Percentiles rank a stretch among this genome's conserved stretches.
Conservation (phyloP, 2,888 invertebrate species). For the Spialia ferax region DNA sequence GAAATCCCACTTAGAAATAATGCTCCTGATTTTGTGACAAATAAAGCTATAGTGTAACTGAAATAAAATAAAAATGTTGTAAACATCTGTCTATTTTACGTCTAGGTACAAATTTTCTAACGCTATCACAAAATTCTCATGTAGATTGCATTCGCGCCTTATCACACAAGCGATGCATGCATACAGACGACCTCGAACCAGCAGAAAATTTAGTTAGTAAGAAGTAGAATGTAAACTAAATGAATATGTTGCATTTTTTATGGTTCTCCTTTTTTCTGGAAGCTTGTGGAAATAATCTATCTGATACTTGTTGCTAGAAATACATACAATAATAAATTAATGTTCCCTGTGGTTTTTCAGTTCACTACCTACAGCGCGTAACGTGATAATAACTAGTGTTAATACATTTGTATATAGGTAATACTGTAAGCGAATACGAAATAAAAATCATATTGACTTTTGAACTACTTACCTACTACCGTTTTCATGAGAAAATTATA, state of each 20-base stretch:
- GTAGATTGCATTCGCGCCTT: constrained; percentile 29
- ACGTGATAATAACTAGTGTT: constrained; percentile 85
- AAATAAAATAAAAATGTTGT: neutral
- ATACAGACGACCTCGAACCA: constrained; percentile 24
- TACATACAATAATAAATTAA: constrained; percentile 8
- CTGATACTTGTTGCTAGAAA: constrained; percentile 3
- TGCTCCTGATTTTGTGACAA: neutral
- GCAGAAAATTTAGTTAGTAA: constrained; percentile 5
- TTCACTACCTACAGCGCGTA: constrained; percentile 64
- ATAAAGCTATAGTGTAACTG: neutral
- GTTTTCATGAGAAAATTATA: constrained; percentile 24
- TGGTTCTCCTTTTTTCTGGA: neutral
- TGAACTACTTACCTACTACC: constrained; percentile 43
- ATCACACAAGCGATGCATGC: constrained; percentile 29
- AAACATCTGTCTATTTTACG: neutral
- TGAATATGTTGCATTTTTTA: neutral
- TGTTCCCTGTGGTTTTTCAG: constrained; percentile 11
- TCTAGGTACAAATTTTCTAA: constrained; percentile 5
- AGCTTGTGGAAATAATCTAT: constrained; percentile 5
- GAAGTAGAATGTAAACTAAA: neutral
- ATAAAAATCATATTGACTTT: constrained; percentile 56
- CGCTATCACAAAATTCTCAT: constrained; percentile 26
- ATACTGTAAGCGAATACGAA: constrained; percentile 63
- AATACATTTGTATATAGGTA: constrained; percentile 76
- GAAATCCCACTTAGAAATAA: too few species aligned